Evolutionary conservation across 2,797 vertebrate genomes (phyloP), one percentile per base, ranked within the genome.

Genomic region (Lepilemur septentrionalis): DNA sequence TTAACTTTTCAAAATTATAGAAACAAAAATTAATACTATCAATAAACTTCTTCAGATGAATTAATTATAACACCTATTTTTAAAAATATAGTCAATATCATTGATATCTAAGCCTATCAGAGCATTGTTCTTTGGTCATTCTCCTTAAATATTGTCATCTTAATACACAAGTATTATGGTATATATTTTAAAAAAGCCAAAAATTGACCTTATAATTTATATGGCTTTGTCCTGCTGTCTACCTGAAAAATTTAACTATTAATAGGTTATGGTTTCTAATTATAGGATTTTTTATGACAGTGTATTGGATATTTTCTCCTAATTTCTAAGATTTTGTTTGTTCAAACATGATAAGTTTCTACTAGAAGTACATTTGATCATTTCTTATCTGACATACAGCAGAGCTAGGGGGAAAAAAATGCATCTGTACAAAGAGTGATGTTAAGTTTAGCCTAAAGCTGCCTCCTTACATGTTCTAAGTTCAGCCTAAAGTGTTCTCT

Each of bases 281-380:
- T 69, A 95, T 55, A 97, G 30, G n/a, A 89, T 80, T 96, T 78
- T 95, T 75, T 7, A 88, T 95, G 96, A 57, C 92, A 97, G 81
- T 9, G 8, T 76, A 84, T 70, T 83, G 95, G 70, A 96, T 91
- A 1, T 97, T 97, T 97, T 89, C 79, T 96, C 95, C 86, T 93
- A 95, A 94, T 83, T 91, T 15, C 55, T 80, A 89, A 55, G n/a
- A 83, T 97, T 96, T 85, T 84, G 48, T 90, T 94, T 95, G 70
- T 88, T 94, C 38, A 93, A 92, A 88, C 32, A 97, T 89, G 52
- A 83, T 90, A 96, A 95, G 0, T 0, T 38, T 93, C 70, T 96
- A 94, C 38, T 96, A 96, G 50, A 75, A 83, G 92, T 95, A 63
- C 38, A 48, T 93, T 83, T 93, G 90, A 96, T 94, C 67, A 89